phyloP scores from a whole-genome alignment of 2,113 vertebrate genomes.

The Phrynocephalus versicolor region DNA sequence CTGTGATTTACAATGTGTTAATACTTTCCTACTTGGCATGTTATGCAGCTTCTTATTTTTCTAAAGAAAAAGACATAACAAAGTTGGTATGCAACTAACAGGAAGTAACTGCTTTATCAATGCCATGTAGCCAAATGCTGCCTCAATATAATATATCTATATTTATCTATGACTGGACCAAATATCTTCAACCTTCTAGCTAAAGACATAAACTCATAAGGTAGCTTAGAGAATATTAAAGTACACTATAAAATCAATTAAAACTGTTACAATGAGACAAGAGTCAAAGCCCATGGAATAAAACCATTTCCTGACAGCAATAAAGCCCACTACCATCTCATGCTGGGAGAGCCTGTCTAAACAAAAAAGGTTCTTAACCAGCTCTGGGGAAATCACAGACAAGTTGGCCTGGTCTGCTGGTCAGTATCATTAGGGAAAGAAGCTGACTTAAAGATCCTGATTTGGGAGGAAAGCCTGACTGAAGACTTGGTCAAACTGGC shows the following conservation, averaged over 20 bases:
- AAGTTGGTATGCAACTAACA: conserved; percentile 4
- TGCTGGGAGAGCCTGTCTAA: not conserved
- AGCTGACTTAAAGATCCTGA: not conserved
- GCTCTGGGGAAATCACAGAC: not conserved
- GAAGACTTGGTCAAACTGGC: too few species aligned
- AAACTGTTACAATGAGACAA: not conserved
- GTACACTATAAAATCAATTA: not conserved
- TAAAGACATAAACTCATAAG: not conserved
- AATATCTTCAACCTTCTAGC: not conserved
- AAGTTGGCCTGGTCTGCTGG: not conserved
- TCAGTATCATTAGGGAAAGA: not conserved
- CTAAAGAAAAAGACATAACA: conserved; percentile 2
- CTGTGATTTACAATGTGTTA: conserved; percentile 8
- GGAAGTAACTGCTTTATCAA: not conserved
- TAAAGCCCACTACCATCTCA: not conserved
- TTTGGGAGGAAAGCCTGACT: not conserved
- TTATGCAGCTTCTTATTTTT: conserved; percentile 20
- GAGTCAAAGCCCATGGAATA: not conserved
- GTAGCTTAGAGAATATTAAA: not conserved
- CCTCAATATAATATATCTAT: not conserved
- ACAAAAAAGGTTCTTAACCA: not conserved
- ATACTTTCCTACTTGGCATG: not conserved
- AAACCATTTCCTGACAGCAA: not conserved
- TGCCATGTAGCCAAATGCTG: too few species aligned
- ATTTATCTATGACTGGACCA: not conserved